These are phyloP conservation scores for Etia nguti DNA, from an alignment of 2,113 vertebrate species.

Conservation along the genomic window DNA sequence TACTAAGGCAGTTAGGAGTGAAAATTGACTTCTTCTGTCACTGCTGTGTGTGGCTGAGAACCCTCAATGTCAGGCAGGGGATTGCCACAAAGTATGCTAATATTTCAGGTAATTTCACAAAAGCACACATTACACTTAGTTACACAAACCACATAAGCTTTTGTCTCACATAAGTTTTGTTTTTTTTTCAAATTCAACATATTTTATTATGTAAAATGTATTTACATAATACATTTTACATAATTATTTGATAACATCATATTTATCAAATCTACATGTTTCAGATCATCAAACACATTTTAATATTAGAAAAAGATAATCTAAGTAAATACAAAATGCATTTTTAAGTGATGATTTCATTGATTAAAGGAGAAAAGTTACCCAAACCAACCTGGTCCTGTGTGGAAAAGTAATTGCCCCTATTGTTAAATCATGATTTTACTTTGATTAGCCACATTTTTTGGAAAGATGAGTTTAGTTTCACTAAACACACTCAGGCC, in stretches of 20 bases:
- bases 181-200: not conserved
- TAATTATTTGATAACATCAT: too few relatives aligned
- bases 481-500: not conserved
- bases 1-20: not conserved
- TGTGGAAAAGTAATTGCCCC: not conserved
- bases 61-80: rapidly evolving
- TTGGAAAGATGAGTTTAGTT: rapidly evolving
- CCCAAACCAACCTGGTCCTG: not conserved
- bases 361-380: not conserved
- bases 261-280: not conserved
- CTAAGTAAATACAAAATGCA: not conserved
- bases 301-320: not conserved
- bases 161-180: not conserved
- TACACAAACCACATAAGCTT: not conserved
- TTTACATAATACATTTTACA: not conserved
- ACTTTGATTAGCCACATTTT: not conserved
- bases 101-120: not conserved
- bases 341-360: not conserved
- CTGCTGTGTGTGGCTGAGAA: not conserved
- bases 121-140: not conserved
- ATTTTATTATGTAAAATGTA: not conserved
- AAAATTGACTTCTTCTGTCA: not conserved
- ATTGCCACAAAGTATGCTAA: not conserved
- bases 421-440: not conserved
- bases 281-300: not conserved